A percentile compares a stretch with the other conserved stretches of the same genome.
Conservation (phyloP, 2,113 vertebrate species). For the Semnornis frantzii region DNA sequence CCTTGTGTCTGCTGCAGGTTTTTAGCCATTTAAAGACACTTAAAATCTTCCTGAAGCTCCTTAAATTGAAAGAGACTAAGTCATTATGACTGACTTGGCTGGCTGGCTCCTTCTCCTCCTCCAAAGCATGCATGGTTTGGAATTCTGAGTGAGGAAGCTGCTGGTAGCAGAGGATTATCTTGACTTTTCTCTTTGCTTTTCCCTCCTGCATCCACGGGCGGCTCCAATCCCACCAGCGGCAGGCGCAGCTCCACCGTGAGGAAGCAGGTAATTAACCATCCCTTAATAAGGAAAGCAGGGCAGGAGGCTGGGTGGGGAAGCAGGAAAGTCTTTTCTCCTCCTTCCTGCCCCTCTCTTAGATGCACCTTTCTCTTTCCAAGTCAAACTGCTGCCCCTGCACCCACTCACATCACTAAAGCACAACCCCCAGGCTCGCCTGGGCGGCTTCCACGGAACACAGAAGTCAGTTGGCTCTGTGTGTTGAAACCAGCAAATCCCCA, state of each 20-base stretch:
- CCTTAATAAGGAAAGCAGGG: neutral
- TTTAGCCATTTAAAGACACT: conserved; percentile 6
- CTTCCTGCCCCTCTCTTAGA: fast-evolving
- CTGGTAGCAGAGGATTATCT: neutral
- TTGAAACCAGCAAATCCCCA: neutral
- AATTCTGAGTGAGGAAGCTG: fast-evolving
- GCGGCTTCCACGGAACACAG: neutral
- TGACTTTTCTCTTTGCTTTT: conserved; percentile 46
- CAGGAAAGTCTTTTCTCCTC: neutral
- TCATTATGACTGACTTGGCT: fast-evolving
- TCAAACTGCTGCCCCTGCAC: neutral
- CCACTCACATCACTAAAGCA: neutral
- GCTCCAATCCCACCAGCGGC: conserved; percentile 63
- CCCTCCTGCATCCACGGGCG: neutral
- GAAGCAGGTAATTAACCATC: conserved; percentile 88
- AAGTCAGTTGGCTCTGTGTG: neutral
- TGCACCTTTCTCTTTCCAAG: neutral
- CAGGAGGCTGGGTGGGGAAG: neutral
- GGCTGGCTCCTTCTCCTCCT: neutral
- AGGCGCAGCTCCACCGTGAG: conserved; percentile 88
- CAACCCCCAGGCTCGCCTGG: fast-evolving
- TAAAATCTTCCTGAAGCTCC: neutral
- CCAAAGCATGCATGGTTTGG: fast-evolving
- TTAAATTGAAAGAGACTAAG: neutral
- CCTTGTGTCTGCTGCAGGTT: neutral